These are phyloP conservation scores for Apis laboriosa DNA, from an alignment of 1,140 invertebrate species.

Conservation along the genomic window DNA sequence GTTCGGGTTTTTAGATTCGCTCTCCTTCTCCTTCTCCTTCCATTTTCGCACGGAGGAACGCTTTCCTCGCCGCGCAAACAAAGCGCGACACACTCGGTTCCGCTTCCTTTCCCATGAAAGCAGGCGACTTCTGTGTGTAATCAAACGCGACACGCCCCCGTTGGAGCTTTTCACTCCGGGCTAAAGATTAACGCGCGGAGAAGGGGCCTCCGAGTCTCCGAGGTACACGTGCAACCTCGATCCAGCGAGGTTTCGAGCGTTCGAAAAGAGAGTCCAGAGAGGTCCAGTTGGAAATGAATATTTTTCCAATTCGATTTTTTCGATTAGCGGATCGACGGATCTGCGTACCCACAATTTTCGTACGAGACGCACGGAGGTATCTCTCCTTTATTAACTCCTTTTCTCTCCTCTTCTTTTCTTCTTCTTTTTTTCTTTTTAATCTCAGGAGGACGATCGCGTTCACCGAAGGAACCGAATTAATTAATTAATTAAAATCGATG, in stretches of 20 bases:
- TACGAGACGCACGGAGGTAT: too few relatives aligned
- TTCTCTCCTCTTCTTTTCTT: too few relatives aligned
- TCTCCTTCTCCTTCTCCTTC: too few relatives aligned
- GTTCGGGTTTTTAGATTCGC: slow-evolving; percentile 66
- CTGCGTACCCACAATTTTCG: too few relatives aligned
- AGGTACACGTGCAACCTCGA: background rate
- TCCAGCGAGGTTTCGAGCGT: background rate
- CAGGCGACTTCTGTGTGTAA: slow-evolving; percentile 39
- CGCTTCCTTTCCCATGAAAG: slow-evolving; percentile 70
- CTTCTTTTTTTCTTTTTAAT: too few relatives aligned
- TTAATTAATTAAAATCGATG: too few relatives aligned
- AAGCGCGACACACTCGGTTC: slow-evolving; percentile 40
- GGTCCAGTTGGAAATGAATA: too few relatives aligned
- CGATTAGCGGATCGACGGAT: too few relatives aligned
- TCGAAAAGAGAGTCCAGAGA: slow-evolving; percentile 29
- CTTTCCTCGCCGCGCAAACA: slow-evolving; percentile 32
- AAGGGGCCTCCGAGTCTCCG: background rate
- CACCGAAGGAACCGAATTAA: too few relatives aligned
- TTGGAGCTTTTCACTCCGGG: slow-evolving; percentile 9
- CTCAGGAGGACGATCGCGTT: too few relatives aligned
- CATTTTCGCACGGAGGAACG: background rate
- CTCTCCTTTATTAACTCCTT: too few relatives aligned
- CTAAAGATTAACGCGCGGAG: slow-evolving; percentile 13
- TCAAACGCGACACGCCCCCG: slow-evolving; percentile 45
- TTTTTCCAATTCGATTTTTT: too few relatives aligned